Base-by-base conservation (phyloP, 2,113 vertebrate genomes). In the Synodontis membranacea region DNA sequence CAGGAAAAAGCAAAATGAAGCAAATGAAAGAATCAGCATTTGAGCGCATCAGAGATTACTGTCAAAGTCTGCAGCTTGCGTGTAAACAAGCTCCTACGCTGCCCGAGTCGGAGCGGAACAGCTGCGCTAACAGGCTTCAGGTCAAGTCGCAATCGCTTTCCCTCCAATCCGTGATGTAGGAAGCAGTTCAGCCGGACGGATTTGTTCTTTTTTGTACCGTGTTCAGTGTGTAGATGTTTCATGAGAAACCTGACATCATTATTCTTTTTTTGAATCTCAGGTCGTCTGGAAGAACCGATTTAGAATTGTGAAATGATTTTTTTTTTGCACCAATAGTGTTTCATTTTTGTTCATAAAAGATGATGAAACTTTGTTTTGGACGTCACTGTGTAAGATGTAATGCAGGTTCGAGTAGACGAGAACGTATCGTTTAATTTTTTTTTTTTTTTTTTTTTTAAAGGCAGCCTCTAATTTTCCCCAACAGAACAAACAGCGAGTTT, bases 41-140 rank as follows among this genome's bases (percentile, higher is more conserved):
- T 86, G 48, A 88, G 86, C 86, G 46, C 23, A 52, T 87, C 81
- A 84, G 46, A 84, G 89, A 88, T 90, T 88, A 90, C 82, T 85
- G 89, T 86, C 89, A 84, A 31, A 84, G 58, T 79, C 82, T 62
- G 80, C 84, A 78, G 58, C 60, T 15, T 48, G 23, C 48, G 28
- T 34, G 74, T 84, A 88, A 88, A 85, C 58, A 86, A 78, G 50
- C 50, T 70, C 14, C 62, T 17, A 75, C 72, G 54, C 46, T 78
- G 82, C 60, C 80, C 52, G 66, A 78, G 88, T 44, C 37, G 58
- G 37, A 75, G 78, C 85, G 83, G 48, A 79, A 84, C 82, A 83
- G 50, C 64, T 11, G 66, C 70, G 58, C 68, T 84, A 86, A 88
- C 86, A 74, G 87, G 87, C 82, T 88, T 86, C 60, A 66, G 79